Percentiles rank a stretch among this genome's conserved stretches.
Evolutionary conservation across 1,140 invertebrate species (phyloP).

Genomic region (Rhizoglyphus robini): DNA sequence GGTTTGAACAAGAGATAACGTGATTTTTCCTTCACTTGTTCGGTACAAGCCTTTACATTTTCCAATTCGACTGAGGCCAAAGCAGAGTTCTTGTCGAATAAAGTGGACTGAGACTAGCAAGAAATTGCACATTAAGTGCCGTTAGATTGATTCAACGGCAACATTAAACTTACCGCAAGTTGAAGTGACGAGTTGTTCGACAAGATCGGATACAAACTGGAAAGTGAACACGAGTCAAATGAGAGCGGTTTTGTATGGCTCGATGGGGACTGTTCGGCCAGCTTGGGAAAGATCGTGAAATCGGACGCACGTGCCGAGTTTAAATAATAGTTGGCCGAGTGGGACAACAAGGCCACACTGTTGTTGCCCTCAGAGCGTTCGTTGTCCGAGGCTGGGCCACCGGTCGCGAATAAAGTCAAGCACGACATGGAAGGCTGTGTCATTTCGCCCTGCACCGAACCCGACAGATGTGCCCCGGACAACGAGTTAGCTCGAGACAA

Average conservation of each 20-base stretch:
- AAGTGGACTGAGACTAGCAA: neutral
- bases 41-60: neutral
- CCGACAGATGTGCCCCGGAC: conserved; percentile 1
- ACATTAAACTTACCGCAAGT: neutral
- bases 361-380: neutral
- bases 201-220: neutral
- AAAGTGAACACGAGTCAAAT: neutral
- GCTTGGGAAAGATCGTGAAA: conserved; percentile 5
- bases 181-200: neutral
- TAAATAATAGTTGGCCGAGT: conserved; percentile 11
- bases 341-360: conserved; percentile 1
- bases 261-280: neutral
- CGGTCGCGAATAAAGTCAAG: conserved; percentile 3
- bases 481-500: neutral
- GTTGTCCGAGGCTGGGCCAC: neutral
- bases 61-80: no score
- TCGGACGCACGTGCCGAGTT: conserved; percentile 11
- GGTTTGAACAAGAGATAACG: neutral
- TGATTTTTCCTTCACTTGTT: neutral
- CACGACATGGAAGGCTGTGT: conserved; percentile 7
- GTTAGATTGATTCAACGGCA: neutral
- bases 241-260: neutral
- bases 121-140: neutral
- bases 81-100: neutral
- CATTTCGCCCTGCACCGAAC: neutral